Evolutionary conservation across 2,113 vertebrate genomes (phyloP).

Genomic region (Boulengeromyrus knoepffleri): DNA sequence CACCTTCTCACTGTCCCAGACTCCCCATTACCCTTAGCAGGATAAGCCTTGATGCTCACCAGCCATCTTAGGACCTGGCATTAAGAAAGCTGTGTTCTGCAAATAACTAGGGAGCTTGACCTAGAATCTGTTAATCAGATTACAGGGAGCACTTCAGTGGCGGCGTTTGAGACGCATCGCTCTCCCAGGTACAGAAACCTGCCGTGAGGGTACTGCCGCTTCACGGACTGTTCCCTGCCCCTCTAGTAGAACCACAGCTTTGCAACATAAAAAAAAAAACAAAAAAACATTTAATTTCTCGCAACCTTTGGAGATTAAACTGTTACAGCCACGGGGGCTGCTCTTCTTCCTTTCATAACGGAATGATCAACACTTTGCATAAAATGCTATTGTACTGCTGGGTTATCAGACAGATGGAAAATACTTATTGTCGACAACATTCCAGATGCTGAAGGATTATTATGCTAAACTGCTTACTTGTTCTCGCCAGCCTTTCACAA

Average conservation of each 20-base stretch:
- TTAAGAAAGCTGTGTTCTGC: not conserved
- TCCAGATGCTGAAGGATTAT: conserved; percentile 7
- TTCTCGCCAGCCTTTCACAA: not conserved
- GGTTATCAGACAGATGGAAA: not conserved
- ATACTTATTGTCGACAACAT: conserved; percentile 1
- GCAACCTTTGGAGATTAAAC: not conserved
- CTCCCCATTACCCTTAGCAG: not conserved
- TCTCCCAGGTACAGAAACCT: not conserved
- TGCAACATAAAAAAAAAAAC: not conserved
- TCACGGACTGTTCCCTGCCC: not conserved
- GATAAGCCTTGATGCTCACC: not conserved
- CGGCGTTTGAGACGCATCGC: not conserved
- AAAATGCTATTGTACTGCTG: not conserved
- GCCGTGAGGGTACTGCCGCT: not conserved
- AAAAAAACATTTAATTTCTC: not conserved
- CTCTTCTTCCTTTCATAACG: not conserved
- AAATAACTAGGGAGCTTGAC: not conserved
- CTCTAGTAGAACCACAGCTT: not conserved
- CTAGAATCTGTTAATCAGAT: not conserved
- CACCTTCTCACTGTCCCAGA: not conserved
- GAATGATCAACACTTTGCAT: not conserved
- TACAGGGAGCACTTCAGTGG: not conserved
- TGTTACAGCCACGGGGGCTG: not conserved
- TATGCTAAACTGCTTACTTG: not conserved
- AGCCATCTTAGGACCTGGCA: not conserved